Percentiles rank a stretch among this genome's conserved stretches.
phyloP scores from a whole-genome alignment of 2,888 invertebrate species.

The Smittia sp. region DNA sequence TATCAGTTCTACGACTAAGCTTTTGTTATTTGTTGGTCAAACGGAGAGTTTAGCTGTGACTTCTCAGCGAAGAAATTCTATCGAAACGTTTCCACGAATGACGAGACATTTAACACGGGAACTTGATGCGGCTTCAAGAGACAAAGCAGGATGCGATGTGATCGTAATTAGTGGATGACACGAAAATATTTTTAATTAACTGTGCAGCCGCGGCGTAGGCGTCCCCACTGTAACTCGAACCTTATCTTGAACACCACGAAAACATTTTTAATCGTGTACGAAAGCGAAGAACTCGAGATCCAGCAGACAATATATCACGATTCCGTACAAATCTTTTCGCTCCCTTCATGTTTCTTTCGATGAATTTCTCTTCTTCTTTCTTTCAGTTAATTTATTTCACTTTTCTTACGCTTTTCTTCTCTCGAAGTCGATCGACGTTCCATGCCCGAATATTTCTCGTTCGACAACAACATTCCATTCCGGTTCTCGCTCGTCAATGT shows the following conservation, averaged over 20 bases:
- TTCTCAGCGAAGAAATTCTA: neutral
- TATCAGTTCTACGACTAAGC: too few relatives aligned
- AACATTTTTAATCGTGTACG: neutral
- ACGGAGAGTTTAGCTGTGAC: neutral
- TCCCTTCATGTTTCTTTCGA: constrained; percentile 18
- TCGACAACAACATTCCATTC: constrained; percentile 15
- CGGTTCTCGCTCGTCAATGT: too few relatives aligned
- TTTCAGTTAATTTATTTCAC: constrained; percentile 17
- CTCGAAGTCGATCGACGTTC: neutral
- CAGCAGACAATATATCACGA: constrained; percentile 28
- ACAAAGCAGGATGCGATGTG: constrained; percentile 24
- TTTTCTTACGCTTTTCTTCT: neutral
- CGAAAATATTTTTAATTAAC: constrained; percentile 25
- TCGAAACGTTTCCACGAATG: neutral
- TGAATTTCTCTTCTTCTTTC: neutral
- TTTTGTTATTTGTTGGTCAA: too few relatives aligned
- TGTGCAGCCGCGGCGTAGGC: neutral
- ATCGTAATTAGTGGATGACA: constrained; percentile 24
- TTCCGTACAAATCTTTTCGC: constrained; percentile 20
- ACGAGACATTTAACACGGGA: neutral
- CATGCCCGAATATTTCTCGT: neutral
- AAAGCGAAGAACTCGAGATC: neutral
- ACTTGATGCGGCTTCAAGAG: neutral
- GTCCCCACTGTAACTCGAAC: neutral
- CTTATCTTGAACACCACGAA: neutral